These are phyloP conservation scores for human DNA, from an alignment of 2,113 vertebrate genomes.

Conservation along the genomic window DNA sequence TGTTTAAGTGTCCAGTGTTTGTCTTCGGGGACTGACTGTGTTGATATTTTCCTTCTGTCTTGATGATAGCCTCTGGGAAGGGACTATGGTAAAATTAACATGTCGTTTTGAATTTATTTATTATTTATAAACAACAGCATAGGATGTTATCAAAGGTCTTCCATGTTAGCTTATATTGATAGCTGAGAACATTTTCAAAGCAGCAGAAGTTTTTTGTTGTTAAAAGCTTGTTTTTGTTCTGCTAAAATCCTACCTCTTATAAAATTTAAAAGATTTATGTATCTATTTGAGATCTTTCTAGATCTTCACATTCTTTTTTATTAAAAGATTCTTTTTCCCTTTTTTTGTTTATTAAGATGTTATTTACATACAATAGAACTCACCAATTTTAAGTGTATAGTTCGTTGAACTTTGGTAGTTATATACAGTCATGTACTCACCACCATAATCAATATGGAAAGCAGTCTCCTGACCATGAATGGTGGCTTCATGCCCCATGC, in stretches of 20 bases:
- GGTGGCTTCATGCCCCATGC: neutral
- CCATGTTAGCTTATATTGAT: neutral
- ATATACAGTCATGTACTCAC: neutral
- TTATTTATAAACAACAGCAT: neutral
- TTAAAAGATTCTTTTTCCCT: neutral
- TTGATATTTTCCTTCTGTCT: neutral
- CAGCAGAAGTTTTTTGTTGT: neutral
- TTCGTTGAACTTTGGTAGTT: neutral
- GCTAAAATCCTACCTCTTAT: neutral
- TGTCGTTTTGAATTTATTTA: neutral
- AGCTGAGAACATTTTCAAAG: neutral
- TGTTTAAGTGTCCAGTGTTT: neutral
- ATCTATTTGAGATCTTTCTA: slow-evolving; percentile 9
- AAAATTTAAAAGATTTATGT: neutral
- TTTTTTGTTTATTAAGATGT: neutral
- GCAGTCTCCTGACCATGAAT: neutral
- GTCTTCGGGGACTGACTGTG: slow-evolving; percentile 10
- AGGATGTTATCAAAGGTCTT: neutral
- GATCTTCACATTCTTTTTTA: slow-evolving; percentile 11
- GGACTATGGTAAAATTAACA: neutral
- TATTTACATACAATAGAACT: neutral
- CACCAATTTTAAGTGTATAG: neutral
- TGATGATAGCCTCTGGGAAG: slow-evolving; percentile 18
- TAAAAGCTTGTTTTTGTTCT: slow-evolving; percentile 28
- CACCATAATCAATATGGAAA: neutral